These are phyloP conservation scores for Oxycera nigricornis DNA, from an alignment of 2,888 invertebrate species.

Conservation along the genomic window DNA sequence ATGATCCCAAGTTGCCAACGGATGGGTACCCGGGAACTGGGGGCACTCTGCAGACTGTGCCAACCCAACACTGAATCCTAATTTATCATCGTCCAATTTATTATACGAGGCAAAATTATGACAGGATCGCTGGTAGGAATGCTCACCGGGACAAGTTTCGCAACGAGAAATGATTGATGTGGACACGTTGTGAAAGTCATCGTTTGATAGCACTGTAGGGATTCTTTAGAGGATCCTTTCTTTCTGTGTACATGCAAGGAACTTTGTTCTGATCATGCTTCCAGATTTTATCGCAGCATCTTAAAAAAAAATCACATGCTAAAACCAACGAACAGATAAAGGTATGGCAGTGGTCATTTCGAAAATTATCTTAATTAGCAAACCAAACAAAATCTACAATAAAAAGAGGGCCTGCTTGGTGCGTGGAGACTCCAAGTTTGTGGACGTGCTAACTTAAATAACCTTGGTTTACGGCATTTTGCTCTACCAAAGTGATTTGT, in stretches of 20 bases:
- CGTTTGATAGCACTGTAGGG: neutral
- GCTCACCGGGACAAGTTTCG: neutral
- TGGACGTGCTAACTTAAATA: neutral
- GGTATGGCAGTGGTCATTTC: neutral
- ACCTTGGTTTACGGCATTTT: neutral
- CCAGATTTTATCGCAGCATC: too few relatives aligned
- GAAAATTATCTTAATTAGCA: neutral
- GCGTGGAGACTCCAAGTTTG: neutral
- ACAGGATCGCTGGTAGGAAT: neutral
- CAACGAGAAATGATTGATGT: slow-evolving; percentile 11
- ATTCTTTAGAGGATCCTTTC: neutral
- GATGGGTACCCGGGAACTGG: neutral
- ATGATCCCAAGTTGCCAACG: neutral
- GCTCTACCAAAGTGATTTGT: neutral
- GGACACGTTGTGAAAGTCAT: neutral
- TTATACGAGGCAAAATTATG: slow-evolving; percentile 18
- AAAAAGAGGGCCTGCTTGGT: neutral
- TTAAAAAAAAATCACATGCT: too few relatives aligned
- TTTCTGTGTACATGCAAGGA: too few relatives aligned
- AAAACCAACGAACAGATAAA: neutral
- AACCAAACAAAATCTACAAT: neutral
- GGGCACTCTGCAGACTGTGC: neutral
- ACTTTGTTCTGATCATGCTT: too few relatives aligned
- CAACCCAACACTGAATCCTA: slow-evolving; percentile 4
- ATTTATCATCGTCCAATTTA: slow-evolving; percentile 8